Base-by-base conservation (phyloP, 2,113 vertebrate genomes). In the Callaeas wilsoni region DNA sequence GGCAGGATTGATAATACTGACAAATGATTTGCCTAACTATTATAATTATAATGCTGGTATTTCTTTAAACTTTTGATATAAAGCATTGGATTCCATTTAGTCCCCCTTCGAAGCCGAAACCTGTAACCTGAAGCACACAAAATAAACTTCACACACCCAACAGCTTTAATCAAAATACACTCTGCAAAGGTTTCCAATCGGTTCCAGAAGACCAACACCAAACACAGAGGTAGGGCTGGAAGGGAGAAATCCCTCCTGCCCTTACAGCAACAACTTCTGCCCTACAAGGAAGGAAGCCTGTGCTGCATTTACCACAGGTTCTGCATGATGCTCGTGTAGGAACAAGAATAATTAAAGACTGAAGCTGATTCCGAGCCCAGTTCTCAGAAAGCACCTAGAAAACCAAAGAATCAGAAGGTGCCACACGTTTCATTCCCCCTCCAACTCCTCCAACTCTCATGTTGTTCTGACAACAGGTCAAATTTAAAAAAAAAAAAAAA, bases 261-360 rank as follows among this genome's bases (percentile, higher is more conserved):
- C 50, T 41, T 41, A 7, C 41, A 78, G 53, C 53, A 81, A 21
- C 29, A 17, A 13, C 50, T 39, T 67, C 42, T 87, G 22, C 47
- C n/a, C 9, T 41, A 50, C 13, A 7, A 1, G 30, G 65, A 70
- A 81, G 18, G 42, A 64, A 89, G 10, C 16, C 39, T 49, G 10
- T 18, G 63, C 41, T 41, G 59, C 35, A 42, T 35, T 21, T 12
- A 41, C 25, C 71, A 82, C 2, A 2, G 6, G 2, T 30, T 82
- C 91, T 56, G 46, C 50, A 49, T 0, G 2, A 23, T 14, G 30
- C 25, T 86, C 0, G 0, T 17, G 49, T 2, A 55, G 42, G 13
- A 80, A 78, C 8, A 35, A 74, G 39, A 49, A 27, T 25, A 59
- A 84, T 42, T n/a, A 41, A 82, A 21, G 23, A 60, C 16, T 26